Base-by-base conservation (phyloP, 2,113 vertebrate genomes). In the Nanorana parkeri region DNA sequence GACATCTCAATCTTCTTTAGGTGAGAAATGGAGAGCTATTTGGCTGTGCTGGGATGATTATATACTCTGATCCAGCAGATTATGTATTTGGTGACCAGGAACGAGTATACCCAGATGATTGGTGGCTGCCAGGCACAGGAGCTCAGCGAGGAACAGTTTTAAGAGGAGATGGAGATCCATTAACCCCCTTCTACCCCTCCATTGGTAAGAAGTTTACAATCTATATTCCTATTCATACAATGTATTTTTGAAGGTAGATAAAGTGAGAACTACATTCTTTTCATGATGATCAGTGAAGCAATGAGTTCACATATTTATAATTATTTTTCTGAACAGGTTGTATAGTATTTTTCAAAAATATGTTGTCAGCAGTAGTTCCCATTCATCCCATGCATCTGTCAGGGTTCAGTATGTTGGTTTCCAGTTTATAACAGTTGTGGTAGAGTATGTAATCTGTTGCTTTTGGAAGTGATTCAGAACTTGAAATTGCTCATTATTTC, bases 51-150 rank as follows among this genome's bases (percentile, higher is more conserved):
- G 81, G 81, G 28, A 68, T 83, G 74, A 77, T 83, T 47, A 56
- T 83, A 28, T 83, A 83, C 8, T 83, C 81, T 47, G 81, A 83
- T 36, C 81, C 81, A 68, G 81, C 81, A 28, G 81, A 83, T 28
- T 83, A 83, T 29, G 73, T 69, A 41, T 54, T 51, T 24, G 74
- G 66, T 17, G 32, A 68, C 23, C 51, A 29, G 23, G 64, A 63
- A 13, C 32, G 36, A 26, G 81, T 83, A 29, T 83, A 61, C 56
- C 81, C 81, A 10, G 81, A 47, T 58, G 81, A 83, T 54, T 83
- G 81, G 81, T 69, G 81, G 74, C 32, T 83, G 13, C 81, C 81
- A 47, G 81, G 81, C 15, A 83, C 63, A 11, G 81, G 81, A 13
- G 81, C 75, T 36, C 81, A 83, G 65, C 67, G 81, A 51, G 81